These are phyloP conservation scores for Agonopterix alstromeriana DNA, from an alignment of 2,888 invertebrate species.

Conservation along the genomic window DNA sequence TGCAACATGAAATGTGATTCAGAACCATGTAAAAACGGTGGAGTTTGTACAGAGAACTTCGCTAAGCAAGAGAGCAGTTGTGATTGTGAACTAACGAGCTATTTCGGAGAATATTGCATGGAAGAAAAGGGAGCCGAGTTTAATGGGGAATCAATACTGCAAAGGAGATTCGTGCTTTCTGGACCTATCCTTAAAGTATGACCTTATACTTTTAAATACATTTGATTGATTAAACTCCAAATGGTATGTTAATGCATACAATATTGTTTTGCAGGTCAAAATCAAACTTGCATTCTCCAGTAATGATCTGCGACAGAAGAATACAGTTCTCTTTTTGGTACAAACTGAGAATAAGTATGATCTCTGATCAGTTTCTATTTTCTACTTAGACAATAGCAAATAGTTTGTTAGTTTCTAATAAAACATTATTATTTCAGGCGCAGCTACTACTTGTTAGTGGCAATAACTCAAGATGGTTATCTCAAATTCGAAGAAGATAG, in stretches of 20 bases:
- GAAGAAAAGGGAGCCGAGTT: slow-evolving; percentile 95
- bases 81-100: slow-evolving; percentile 92
- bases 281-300: slow-evolving; percentile 92
- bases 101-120: slow-evolving; percentile 91
- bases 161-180: slow-evolving; percentile 84
- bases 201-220: neutral
- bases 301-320: slow-evolving; percentile 85
- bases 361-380: slow-evolving; percentile 34
- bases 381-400: neutral
- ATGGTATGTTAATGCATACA: neutral
- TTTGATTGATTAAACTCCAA: neutral
- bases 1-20: slow-evolving; percentile 94
- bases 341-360: slow-evolving; percentile 88
- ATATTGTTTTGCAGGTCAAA: slow-evolving; percentile 78
- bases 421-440: slow-evolving; percentile 67
- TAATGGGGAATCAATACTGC: slow-evolving; percentile 89
- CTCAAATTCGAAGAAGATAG: slow-evolving; percentile 91
- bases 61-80: slow-evolving; percentile 90
- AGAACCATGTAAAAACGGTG: slow-evolving; percentile 91
- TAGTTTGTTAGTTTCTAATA: neutral
- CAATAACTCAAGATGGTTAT: slow-evolving; percentile 88
- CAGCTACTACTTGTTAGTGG: slow-evolving; percentile 89
- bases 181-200: slow-evolving; percentile 79
- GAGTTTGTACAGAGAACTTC: slow-evolving; percentile 92
- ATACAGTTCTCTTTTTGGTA: slow-evolving; percentile 85